Conservation (phyloP, 1,140 invertebrate species). For the Atta cephalotes region DNA sequence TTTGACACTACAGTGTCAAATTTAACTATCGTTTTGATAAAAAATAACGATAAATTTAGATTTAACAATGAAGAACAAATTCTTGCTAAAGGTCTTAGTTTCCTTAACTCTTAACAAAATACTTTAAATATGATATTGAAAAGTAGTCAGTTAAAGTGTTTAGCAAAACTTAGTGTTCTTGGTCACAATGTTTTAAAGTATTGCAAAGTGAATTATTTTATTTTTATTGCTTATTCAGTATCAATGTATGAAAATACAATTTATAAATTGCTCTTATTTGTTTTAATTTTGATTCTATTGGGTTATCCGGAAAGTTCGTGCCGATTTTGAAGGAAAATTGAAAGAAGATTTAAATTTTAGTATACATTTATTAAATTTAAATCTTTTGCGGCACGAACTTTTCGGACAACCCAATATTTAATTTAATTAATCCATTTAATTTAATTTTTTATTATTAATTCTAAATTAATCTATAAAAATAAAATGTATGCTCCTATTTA, state of each 20-base stretch:
- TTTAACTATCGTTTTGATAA: no score
- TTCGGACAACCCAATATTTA: background rate
- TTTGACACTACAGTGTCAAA: no score
- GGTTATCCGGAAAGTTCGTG: no score
- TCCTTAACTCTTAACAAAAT: background rate
- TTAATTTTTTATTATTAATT: background rate
- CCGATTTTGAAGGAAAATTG: no score
- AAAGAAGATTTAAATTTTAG: no score
- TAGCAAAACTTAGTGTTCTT: constrained; percentile 1
- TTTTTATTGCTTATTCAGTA: background rate
- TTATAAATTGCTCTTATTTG: background rate
- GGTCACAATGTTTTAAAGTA: background rate
- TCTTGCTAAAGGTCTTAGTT: background rate
- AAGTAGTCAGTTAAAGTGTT: background rate
- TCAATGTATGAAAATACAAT: background rate
- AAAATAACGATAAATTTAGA: no score
- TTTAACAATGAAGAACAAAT: background rate
- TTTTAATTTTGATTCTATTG: background rate
- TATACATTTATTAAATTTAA: no score
- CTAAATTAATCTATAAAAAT: background rate
- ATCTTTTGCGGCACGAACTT: no score
- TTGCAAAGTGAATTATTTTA: background rate
- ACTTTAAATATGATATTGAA: background rate
- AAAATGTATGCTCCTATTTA: background rate
- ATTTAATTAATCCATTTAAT: background rate